These are phyloP conservation scores for Tyto alba DNA, from an alignment of 2,113 vertebrate genomes.

Conservation along the genomic window DNA sequence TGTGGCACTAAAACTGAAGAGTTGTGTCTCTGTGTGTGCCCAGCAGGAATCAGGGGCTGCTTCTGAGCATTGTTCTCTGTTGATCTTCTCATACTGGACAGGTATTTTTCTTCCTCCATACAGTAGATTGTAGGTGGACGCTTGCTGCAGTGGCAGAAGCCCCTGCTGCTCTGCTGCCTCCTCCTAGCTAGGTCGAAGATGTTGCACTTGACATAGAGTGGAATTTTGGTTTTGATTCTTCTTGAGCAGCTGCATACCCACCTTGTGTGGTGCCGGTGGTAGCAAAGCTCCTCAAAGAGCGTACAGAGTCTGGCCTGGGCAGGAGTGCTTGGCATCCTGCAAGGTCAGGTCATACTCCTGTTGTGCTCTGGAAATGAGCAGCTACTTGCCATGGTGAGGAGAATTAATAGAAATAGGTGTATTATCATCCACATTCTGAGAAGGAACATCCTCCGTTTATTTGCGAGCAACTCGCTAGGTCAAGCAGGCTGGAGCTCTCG, in stretches of 20 bases:
- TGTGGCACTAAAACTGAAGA: not conserved
- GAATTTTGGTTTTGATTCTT: not conserved
- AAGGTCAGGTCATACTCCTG: not conserved
- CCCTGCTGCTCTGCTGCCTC: not conserved
- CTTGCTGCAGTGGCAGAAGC: not conserved
- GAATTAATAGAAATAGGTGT: not conserved
- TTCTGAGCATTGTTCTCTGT: not conserved
- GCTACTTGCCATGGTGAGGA: not conserved
- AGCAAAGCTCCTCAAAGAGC: not conserved
- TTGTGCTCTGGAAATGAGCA: not conserved
- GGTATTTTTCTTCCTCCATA: not conserved
- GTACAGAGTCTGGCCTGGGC: not conserved
- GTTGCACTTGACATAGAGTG: not conserved
- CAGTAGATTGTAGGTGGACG: not conserved
- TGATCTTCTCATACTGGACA: not conserved
- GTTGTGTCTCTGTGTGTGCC: not conserved
- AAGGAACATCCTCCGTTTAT: not conserved
- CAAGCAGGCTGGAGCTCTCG: not conserved
- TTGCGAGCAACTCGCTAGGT: not conserved
- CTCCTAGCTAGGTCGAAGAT: not conserved
- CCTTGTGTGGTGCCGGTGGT: fast-evolving
- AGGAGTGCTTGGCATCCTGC: not conserved
- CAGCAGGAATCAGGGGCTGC: not conserved
- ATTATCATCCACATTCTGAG: not conserved
- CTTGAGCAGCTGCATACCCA: not conserved